Evolutionary conservation across 2,113 vertebrate genomes (phyloP), one percentile per base, ranked within the genome.

Genomic region (Etheostoma spectabile): DNA sequence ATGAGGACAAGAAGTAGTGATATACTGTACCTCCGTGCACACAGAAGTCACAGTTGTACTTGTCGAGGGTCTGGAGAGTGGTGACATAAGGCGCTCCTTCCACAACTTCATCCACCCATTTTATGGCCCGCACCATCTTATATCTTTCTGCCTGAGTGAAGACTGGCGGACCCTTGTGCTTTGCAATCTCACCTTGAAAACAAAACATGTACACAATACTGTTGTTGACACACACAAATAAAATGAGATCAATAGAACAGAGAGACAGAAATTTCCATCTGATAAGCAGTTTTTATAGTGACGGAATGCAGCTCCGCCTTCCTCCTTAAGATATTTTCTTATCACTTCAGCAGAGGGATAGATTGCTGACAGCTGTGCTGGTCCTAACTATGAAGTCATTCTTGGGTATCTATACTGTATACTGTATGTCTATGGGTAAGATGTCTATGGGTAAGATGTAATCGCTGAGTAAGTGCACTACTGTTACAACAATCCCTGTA

Each of bases 41-140:
- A n/a, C 98, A 99, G 95, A 99, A 99, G 93, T 99, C 97, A 78
- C 97, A 97, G 93, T 86, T 95, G 85, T 98, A 96, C 91, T 97
- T 97, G 96, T 99, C 97, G 74, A 99, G 94, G 0, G 97, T 99
- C 88, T 96, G 96, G 83, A 99, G 94, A 0, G 97, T 98, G 89
- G 98, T 99, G 89, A 99, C 97, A 1, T 99, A 99, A 5, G 98
- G 98, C 6, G 98, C 98, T 3, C 96, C 97, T 4, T 97, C 94
- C 66, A 97, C 97, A 24, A 99, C 96, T 83, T 99, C 98, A 57
- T 99, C 98, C 86, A 99, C 98, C 98, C 98, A 99, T 87, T 99
- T 99, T 89, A 99, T 99, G 89, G 98, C 97, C 33, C 95, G 96
- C 62, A 99, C 98, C 97, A 99, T 98, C 93, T 97, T 97, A 94